These are phyloP conservation scores for Calyptommatus sinebrachiatus DNA, from an alignment of 2,113 vertebrate genomes.

Conservation along the genomic window DNA sequence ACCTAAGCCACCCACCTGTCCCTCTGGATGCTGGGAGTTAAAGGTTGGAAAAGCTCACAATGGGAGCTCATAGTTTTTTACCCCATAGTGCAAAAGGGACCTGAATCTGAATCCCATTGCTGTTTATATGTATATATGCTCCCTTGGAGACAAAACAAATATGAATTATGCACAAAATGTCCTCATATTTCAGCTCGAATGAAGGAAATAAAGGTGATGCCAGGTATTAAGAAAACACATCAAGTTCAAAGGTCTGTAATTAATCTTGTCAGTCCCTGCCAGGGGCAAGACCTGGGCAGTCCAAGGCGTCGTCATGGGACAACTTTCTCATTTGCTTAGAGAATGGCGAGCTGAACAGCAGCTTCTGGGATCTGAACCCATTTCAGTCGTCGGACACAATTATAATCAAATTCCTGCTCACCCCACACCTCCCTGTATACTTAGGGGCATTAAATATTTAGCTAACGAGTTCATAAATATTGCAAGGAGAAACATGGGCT, in stretches of 20 bases:
- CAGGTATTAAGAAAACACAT: slow-evolving; percentile 63
- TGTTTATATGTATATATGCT: slow-evolving; percentile 35
- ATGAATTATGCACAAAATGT: slow-evolving; percentile 59
- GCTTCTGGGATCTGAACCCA: slow-evolving; percentile 44
- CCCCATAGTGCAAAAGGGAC: not conserved
- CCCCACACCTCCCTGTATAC: slow-evolving; percentile 39
- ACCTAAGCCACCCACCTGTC: too few relatives aligned
- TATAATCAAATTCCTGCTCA: slow-evolving; percentile 40
- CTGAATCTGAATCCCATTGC: slow-evolving; percentile 16
- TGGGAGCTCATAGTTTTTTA: slow-evolving; percentile 14
- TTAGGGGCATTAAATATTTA: slow-evolving; percentile 67
- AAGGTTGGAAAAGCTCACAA: too few relatives aligned
- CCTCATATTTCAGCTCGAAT: slow-evolving; percentile 54
- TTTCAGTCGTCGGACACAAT: slow-evolving; percentile 40
- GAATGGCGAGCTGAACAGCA: slow-evolving; percentile 17
- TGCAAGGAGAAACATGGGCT: slow-evolving; percentile 34
- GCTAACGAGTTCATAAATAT: slow-evolving; percentile 32
- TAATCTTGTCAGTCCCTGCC: slow-evolving; percentile 64
- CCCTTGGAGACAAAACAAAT: slow-evolving; percentile 37
- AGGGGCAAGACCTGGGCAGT: slow-evolving; percentile 30
- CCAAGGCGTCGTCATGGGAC: slow-evolving; percentile 27
- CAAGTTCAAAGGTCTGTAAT: slow-evolving; percentile 67
- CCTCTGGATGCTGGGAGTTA: too few relatives aligned
- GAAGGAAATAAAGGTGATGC: slow-evolving; percentile 47
- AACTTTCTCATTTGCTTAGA: slow-evolving; percentile 34